A percentile compares a stretch with the other conserved stretches of the same genome.
Evolutionary conservation across 2,888 invertebrate genomes (phyloP).

Genomic region (Sarcophaga caerulescens): DNA sequence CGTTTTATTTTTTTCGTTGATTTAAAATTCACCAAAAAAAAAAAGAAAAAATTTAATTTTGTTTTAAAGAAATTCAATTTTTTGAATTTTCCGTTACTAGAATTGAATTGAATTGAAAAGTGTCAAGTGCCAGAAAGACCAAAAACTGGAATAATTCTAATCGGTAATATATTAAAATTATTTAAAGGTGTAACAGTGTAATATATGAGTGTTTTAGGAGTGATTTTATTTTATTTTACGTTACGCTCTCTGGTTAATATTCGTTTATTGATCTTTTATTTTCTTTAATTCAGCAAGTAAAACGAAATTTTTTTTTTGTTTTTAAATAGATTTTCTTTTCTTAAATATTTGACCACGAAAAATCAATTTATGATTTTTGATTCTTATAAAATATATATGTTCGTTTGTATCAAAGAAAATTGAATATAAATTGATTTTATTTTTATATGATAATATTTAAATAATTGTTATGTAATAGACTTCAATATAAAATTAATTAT

Average conservation of each 20-base stretch:
- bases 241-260: slow-evolving; percentile 28
- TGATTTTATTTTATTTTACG: slow-evolving; percentile 12
- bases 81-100: slow-evolving; percentile 22
- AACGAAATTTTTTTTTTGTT: slow-evolving; percentile 4
- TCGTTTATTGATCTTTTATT: slow-evolving; percentile 19
- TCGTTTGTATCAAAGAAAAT: neutral
- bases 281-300: neutral
- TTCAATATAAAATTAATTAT: neutral
- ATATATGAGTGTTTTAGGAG: slow-evolving; percentile 37
- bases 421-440: slow-evolving; percentile 18
- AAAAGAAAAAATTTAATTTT: neutral
- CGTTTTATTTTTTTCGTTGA: slow-evolving; percentile 17
- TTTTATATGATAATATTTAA: neutral
- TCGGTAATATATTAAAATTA: slow-evolving; percentile 37
- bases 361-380: neutral
- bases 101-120: slow-evolving; percentile 8
- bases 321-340: slow-evolving; percentile 49
- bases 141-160: slow-evolving; percentile 51
- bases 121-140: slow-evolving; percentile 24
- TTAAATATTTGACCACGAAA: neutral
- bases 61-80: slow-evolving; percentile 3
- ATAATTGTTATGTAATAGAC: slow-evolving; percentile 44
- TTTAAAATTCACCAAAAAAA: neutral
- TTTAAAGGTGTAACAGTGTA: slow-evolving; percentile 5
- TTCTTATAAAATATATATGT: neutral